Conservation (phyloP, 2,888 invertebrate genomes). For the Lasioglossum zephyrum region DNA sequence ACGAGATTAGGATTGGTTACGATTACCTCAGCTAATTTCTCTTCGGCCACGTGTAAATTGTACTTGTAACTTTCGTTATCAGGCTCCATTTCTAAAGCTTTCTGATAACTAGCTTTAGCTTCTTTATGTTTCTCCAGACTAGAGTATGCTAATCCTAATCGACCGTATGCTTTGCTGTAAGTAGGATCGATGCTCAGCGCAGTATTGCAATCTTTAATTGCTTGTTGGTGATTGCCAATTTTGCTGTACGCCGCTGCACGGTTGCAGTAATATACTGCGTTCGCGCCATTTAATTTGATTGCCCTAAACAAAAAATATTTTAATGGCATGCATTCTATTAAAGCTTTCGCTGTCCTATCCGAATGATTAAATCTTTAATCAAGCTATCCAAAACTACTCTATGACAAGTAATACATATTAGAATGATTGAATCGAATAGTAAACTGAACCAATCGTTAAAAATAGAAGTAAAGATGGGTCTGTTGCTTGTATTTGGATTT, state of each 20-base stretch:
- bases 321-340: background rate
- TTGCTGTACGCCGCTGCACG: slow-evolving; percentile 98
- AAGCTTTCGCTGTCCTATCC: background rate
- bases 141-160: slow-evolving; percentile 94
- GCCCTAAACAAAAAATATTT: slow-evolving; percentile 87
- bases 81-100: slow-evolving; percentile 96
- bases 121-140: slow-evolving; percentile 93
- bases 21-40: slow-evolving; percentile 84
- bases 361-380: background rate
- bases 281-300: slow-evolving; percentile 93
- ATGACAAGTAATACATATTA: background rate
- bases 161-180: slow-evolving; percentile 97
- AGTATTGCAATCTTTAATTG: slow-evolving; percentile 95
- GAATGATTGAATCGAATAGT: background rate
- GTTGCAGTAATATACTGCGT: slow-evolving; percentile 98
- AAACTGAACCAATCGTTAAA: background rate
- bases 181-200: slow-evolving; percentile 95
- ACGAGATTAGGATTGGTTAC: slow-evolving; percentile 93
- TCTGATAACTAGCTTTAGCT: slow-evolving; percentile 94
- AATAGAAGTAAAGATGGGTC: background rate
- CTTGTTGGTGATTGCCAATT: slow-evolving; percentile 92
- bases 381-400: background rate
- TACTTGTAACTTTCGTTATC: slow-evolving; percentile 95
- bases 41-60: slow-evolving; percentile 93
- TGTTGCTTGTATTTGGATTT: background rate